A percentile compares a stretch with the other conserved stretches of the same genome.
Conservation (phyloP, 1,140 invertebrate genomes). For the Halictus rubicundus region DNA sequence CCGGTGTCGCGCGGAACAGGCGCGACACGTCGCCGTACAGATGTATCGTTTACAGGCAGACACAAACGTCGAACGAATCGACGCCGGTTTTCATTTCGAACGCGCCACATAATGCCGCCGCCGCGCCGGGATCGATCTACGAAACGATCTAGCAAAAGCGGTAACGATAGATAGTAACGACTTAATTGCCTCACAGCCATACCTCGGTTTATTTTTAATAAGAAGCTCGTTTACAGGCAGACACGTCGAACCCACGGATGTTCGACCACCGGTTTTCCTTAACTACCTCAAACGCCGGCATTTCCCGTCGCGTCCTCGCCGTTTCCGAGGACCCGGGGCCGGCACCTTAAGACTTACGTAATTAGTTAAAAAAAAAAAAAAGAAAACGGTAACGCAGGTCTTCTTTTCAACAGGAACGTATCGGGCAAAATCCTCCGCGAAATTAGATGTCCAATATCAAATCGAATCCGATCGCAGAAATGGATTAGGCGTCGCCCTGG, state of each 20-base stretch:
- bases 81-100: constrained; percentile 20
- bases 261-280: constrained; percentile 52
- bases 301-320: no score
- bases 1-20: no score
- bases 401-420: background rate
- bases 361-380: background rate
- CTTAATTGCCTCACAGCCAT: constrained; percentile 1
- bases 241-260: constrained; percentile 24
- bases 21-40: no score
- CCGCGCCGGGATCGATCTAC: no score
- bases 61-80: constrained; percentile 20
- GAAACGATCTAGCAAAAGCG: no score
- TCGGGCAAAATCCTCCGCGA: constrained; percentile 3
- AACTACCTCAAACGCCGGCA: background rate
- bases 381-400: background rate
- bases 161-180: background rate
- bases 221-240: constrained; percentile 28
- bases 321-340: background rate
- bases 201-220: constrained; percentile 1
- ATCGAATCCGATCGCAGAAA: constrained; percentile 10
- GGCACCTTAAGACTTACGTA: background rate
- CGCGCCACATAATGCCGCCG: background rate
- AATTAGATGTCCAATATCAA: constrained; percentile 19
- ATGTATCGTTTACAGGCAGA: constrained; percentile 15
- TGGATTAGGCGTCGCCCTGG: background rate